phyloP scores from a whole-genome alignment of 2,888 invertebrate genomes.

The Chromoteleia sp. region DNA sequence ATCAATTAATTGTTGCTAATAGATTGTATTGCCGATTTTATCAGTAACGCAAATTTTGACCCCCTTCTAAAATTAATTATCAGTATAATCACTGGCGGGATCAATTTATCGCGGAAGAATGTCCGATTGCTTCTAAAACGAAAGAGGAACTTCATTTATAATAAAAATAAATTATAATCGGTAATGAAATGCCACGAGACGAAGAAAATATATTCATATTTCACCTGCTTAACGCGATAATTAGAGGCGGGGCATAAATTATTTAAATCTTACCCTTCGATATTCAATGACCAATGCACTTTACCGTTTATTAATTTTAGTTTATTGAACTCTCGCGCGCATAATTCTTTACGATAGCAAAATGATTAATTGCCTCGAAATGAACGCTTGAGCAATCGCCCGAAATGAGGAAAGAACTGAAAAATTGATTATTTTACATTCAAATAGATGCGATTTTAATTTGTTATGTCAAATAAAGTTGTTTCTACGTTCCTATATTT shows the following conservation, averaged over 20 bases:
- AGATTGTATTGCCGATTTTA: neutral
- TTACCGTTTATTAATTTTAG: constrained; percentile 45
- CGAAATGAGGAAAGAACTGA: constrained; percentile 7
- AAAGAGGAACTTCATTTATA: neutral
- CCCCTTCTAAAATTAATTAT: constrained; percentile 2
- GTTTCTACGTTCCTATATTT: neutral
- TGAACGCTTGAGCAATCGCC: constrained; percentile 9
- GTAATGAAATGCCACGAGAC: neutral
- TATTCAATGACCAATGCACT: constrained; percentile 8
- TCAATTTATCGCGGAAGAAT: neutral
- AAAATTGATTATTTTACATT: constrained; percentile 4
- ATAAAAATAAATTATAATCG: neutral
- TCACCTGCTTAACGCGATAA: constrained; percentile 11
- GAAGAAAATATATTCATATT: constrained; percentile 6
- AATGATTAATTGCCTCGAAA: constrained; percentile 18
- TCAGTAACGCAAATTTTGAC: constrained; percentile 17
- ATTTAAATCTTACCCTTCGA: constrained; percentile 24
- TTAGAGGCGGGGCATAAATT: constrained; percentile 23
- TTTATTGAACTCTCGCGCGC: constrained; percentile 27
- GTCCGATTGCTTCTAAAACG: neutral
- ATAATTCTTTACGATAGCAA: constrained; percentile 22
- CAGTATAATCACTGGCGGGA: neutral
- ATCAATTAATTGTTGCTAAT: neutral
- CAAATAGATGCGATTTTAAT: neutral
- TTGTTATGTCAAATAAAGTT: neutral